Percentiles rank a stretch among this genome's conserved stretches.
Conservation (phyloP, 2,888 invertebrate genomes). For the Acleris cristana region DNA sequence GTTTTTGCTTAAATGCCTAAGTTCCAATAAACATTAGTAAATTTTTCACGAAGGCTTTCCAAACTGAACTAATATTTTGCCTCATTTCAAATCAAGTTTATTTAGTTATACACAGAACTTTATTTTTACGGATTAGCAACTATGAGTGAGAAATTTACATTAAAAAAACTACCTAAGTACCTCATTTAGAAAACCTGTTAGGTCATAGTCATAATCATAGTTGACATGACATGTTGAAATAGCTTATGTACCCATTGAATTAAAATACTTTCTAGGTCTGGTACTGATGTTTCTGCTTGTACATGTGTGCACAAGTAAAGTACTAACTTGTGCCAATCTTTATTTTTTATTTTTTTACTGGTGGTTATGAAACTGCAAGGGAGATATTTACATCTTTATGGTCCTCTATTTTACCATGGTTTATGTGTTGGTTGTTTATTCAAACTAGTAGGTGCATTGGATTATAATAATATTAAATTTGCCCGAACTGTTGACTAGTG, state of each 20-base stretch:
- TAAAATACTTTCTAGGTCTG: constrained; percentile 27
- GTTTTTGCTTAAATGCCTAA: constrained; percentile 28
- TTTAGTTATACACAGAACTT: no score
- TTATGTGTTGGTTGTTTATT: constrained; percentile 10
- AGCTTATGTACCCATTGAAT: background rate
- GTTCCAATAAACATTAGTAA: constrained; percentile 12
- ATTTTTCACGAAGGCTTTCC: constrained; percentile 24
- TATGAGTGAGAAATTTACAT: constrained; percentile 27
- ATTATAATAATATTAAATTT: constrained; percentile 6
- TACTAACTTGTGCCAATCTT: constrained; percentile 18
- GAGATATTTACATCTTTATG: constrained; percentile 35
- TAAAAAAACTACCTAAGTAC: constrained; percentile 8
- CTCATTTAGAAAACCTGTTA: constrained; percentile 19
- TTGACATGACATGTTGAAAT: background rate
- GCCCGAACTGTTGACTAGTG: constrained; percentile 6
- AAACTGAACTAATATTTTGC: background rate
- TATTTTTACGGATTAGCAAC: constrained; percentile 12
- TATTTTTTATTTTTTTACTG: constrained; percentile 11
- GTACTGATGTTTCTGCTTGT: constrained; percentile 27
- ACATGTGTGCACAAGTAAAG: constrained; percentile 19
- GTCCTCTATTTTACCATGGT: constrained; percentile 1
- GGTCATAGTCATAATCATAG: background rate
- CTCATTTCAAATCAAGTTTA: no score
- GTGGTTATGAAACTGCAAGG: background rate
- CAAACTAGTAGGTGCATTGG: constrained; percentile 2